Base-by-base conservation (phyloP, 2,888 invertebrate genomes). In the Podotricha telesiphe region DNA sequence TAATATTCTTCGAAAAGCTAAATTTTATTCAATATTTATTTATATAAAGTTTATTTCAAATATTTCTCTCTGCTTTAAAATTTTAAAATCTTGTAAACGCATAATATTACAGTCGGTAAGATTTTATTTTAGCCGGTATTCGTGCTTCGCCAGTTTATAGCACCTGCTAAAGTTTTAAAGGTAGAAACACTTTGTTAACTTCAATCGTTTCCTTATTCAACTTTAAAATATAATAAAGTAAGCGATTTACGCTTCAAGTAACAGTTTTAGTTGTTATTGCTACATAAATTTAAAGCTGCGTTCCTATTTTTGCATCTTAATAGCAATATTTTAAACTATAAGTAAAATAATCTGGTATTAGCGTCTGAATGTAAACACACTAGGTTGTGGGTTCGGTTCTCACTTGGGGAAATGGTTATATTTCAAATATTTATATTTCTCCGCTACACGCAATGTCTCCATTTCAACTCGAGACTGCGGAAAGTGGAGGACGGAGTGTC, bases 111-210 rank as follows among this genome's bases (percentile, higher is more conserved):
- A 20, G 11, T 28, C n/a, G 13, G n/a, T 3, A 45, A 11, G 22
- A 48, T 65, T 65, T 51, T 56, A 45, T 55, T 47, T 40, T 34
- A 65, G 47, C 13, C 47, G n/a, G 34, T 15, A n/a, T 56, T 65
- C 56, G 65, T 59, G 45, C 22, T 20, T 34, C 47, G 8, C 47
- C 47, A 47, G 34, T 65, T 65, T 56, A 56, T 56, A 65, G 37
- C 56, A 65, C 47, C 65, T 56, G 48, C 7, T 48, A 11, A 65
- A 48, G 19, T 65, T 56, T 22, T 47, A 65, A 28, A 65, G 56
- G 37, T 47, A 53, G 42, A 45, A 34, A 55, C 65, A 65, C 20
- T 17, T 34, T 42, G 42, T 47, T 34, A 40, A 28, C 28, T 42
- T 8, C 4, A 58, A 58, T 42, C 10, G 42, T 28, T 45, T 28